Percentiles rank a stretch among this genome's conserved stretches.
phyloP scores from a whole-genome alignment of 2,888 invertebrate genomes.

The Microchrysa polita region DNA sequence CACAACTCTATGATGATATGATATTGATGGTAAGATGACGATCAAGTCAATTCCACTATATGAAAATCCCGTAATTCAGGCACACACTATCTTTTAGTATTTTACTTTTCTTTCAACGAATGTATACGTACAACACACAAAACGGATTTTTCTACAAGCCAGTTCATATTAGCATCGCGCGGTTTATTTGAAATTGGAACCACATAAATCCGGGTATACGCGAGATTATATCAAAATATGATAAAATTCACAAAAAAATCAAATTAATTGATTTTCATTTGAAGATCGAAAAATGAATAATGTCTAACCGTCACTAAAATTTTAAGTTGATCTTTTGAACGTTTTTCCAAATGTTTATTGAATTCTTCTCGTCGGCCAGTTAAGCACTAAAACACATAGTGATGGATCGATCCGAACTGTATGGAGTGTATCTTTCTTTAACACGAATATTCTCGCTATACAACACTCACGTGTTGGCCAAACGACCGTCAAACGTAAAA shows the following conservation, averaged over 20 bases:
- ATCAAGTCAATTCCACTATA: slow-evolving; percentile 36
- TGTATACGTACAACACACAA: not conserved
- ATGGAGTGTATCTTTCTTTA: slow-evolving; percentile 17
- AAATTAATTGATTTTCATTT: not conserved
- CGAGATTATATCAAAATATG: too few relatives aligned
- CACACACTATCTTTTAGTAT: slow-evolving; percentile 28
- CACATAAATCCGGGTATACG: too few relatives aligned
- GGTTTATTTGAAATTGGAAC: too few relatives aligned
- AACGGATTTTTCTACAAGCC: not conserved
- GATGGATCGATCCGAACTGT: slow-evolving; percentile 25
- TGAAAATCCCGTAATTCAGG: slow-evolving; percentile 37
- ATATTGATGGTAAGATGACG: not conserved
- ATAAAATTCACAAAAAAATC: not conserved
- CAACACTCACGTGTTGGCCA: slow-evolving; percentile 61
- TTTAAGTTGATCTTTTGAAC: too few relatives aligned
- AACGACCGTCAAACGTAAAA: slow-evolving; percentile 64
- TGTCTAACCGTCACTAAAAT: too few relatives aligned
- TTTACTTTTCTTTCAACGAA: slow-evolving; percentile 15
- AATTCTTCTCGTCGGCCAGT: not conserved
- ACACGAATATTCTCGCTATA: not conserved
- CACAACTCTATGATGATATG: too few relatives aligned
- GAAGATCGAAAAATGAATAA: too few relatives aligned
- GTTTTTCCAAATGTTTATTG: not conserved
- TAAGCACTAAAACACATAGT: not conserved
- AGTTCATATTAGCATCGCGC: not conserved